Evolutionary conservation across 2,888 invertebrate species (phyloP).

Genomic region (Cephalotes varians): DNA sequence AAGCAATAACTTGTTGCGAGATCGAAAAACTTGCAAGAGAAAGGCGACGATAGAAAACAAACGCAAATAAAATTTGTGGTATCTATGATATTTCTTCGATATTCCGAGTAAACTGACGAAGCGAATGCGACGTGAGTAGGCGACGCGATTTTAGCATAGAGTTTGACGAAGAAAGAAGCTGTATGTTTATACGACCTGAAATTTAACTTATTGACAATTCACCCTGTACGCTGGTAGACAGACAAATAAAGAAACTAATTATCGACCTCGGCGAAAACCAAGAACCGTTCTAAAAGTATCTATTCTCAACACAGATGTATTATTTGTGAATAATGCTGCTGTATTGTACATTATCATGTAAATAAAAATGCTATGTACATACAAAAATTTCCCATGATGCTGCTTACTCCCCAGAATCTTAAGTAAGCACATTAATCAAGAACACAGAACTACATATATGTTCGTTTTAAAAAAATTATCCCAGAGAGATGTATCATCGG

Average conservation of each 20-base stretch:
- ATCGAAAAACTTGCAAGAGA: conserved; percentile 55
- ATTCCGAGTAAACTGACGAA: conserved; percentile 55
- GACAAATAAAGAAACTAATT: conserved; percentile 61
- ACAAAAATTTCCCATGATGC: neutral
- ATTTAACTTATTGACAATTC: conserved; percentile 72
- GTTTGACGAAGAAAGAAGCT: neutral
- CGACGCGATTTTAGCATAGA: conserved; percentile 27
- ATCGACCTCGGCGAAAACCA: conserved; percentile 51
- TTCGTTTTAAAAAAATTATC: neutral
- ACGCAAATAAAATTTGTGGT: conserved; percentile 55
- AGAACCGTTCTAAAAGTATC: conserved; percentile 55
- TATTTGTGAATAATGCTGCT: conserved; percentile 73
- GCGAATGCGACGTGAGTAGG: conserved; percentile 26
- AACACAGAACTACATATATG: neutral
- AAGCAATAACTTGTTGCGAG: conserved; percentile 72
- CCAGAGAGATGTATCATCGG: neutral
- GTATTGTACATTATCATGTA: conserved; percentile 83
- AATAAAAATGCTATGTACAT: conserved; percentile 79
- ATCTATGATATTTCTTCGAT: conserved; percentile 69
- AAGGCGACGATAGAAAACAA: conserved; percentile 46
- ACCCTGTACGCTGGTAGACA: conserved; percentile 73
- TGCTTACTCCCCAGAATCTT: neutral
- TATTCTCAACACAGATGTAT: conserved; percentile 53
- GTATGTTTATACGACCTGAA: conserved; percentile 13
- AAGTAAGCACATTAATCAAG: neutral